Evolutionary conservation across 2,113 vertebrate species (phyloP).

Genomic region (Paratilapia polleni): DNA sequence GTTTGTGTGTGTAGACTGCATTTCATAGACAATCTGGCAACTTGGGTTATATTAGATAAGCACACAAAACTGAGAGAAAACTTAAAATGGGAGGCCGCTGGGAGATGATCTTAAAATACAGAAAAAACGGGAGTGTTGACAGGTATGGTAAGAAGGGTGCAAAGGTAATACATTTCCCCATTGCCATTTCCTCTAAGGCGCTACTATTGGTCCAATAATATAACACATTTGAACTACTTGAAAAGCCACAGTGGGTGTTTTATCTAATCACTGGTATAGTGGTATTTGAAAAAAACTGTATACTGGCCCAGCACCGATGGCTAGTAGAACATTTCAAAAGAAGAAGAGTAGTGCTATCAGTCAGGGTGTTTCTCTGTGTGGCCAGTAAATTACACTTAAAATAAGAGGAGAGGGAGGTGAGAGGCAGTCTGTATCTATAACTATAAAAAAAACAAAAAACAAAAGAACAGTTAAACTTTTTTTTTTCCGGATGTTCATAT

Average conservation of each 20-base stretch:
- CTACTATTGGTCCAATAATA: not conserved
- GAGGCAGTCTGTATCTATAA: not conserved
- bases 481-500: not conserved
- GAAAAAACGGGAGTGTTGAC: not conserved
- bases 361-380: no score
- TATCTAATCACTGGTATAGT: no score
- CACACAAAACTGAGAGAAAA: not conserved
- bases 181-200: not conserved
- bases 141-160: not conserved
- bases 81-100: no score
- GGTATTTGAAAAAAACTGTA: no score
- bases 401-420: rapidly evolving
- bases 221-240: no score
- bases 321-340: no score
- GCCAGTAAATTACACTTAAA: not conserved
- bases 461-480: not conserved
- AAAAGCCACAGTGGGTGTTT: not conserved
- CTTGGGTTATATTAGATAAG: not conserved
- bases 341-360: no score
- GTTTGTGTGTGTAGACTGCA: not conserved
- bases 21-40: not conserved
- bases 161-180: not conserved
- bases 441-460: not conserved
- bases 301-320: no score
- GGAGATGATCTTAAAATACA: not conserved